Conservation (phyloP, 2,113 vertebrate species). For the Orycteropus afer region DNA sequence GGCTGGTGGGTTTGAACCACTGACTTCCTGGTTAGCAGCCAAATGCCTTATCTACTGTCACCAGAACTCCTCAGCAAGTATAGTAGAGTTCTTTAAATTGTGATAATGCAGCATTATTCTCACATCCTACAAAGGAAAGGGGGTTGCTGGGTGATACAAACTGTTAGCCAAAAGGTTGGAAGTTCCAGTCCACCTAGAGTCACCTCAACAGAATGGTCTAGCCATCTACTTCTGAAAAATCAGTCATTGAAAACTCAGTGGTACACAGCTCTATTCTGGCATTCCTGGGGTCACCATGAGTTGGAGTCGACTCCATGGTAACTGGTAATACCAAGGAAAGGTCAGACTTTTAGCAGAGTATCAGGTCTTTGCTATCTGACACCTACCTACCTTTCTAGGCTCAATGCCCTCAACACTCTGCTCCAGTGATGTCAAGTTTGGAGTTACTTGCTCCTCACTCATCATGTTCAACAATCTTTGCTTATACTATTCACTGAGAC, state of each 20-base stretch:
- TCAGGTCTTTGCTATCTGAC: background rate
- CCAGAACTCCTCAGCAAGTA: too few species aligned
- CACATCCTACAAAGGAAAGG: background rate
- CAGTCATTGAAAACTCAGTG: background rate
- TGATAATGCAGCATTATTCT: background rate
- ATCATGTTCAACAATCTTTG: background rate
- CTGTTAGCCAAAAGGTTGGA: background rate
- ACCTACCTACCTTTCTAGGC: background rate
- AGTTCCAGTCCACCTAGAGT: background rate
- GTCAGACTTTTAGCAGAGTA: background rate
- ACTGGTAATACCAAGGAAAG: background rate
- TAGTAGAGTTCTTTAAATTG: background rate
- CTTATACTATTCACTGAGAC: background rate
- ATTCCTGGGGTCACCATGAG: background rate
- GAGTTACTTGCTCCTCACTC: background rate
- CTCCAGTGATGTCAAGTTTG: rapidly evolving
- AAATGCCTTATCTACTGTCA: too few species aligned
- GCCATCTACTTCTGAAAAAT: background rate
- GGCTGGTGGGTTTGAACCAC: too few species aligned
- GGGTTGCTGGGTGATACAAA: too few species aligned
- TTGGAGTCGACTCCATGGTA: background rate
- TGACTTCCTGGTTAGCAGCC: too few species aligned
- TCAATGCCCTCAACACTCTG: background rate
- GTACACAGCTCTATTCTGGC: background rate
- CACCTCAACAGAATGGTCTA: background rate